These are phyloP conservation scores for Chauna torquata DNA, from an alignment of 2,113 vertebrate species.

Conservation along the genomic window DNA sequence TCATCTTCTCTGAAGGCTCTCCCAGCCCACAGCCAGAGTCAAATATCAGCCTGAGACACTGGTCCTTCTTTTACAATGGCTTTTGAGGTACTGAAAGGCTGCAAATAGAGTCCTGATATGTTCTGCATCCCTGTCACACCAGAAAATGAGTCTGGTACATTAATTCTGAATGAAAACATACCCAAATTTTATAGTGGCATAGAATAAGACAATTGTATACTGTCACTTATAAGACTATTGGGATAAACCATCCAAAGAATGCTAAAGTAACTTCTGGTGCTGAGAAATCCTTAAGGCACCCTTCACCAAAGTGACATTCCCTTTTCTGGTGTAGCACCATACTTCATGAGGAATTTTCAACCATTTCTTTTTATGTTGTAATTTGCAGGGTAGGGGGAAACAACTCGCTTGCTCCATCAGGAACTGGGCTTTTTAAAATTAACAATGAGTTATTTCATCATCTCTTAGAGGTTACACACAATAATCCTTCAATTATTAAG, in stretches of 20 bases:
- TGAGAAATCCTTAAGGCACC: not conserved
- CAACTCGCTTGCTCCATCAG: not conserved
- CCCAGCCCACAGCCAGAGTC: not conserved
- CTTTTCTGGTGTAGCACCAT: too few species aligned
- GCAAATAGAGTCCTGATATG: not conserved
- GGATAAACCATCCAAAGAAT: not conserved
- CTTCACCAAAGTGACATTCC: not conserved
- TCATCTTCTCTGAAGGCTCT: not conserved
- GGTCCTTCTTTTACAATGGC: not conserved
- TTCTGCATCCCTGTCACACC: not conserved
- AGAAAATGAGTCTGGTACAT: not conserved
- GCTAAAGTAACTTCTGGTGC: not conserved
- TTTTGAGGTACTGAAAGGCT: not conserved
- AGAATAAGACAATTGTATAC: not conserved
- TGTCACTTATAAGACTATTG: not conserved
- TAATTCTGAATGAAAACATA: not conserved
- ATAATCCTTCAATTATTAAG: slow-evolving; percentile 17
- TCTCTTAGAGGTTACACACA: not conserved
- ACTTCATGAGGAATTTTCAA: not conserved
- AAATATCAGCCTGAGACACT: not conserved
- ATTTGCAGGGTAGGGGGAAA: not conserved
- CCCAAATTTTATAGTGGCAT: not conserved
- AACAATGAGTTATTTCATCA: not conserved
- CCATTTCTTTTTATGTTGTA: not conserved
- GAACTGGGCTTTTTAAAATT: not conserved